These are phyloP conservation scores for Ochlodes sylvanus DNA, from an alignment of 2,888 invertebrate species.

Conservation along the genomic window DNA sequence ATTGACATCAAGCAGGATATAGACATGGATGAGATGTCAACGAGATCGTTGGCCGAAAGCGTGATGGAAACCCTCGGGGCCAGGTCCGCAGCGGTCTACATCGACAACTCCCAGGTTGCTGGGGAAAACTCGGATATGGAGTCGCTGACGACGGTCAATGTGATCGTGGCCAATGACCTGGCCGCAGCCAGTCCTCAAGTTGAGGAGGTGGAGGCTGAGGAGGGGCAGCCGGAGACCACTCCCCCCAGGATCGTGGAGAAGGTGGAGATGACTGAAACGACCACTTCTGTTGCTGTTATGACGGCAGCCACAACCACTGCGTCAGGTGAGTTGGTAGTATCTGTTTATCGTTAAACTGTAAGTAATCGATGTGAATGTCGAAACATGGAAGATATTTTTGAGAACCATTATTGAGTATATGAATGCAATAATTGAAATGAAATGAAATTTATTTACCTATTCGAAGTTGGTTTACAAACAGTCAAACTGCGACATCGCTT, in stretches of 20 bases:
- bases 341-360: no score
- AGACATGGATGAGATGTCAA: slow-evolving; percentile 78
- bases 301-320: slow-evolving; percentile 70
- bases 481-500: no score
- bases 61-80: slow-evolving; percentile 82
- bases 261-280: slow-evolving; percentile 59
- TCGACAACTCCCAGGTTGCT: slow-evolving; percentile 70
- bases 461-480: no score
- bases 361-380: no score
- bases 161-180: slow-evolving; percentile 76
- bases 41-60: slow-evolving; percentile 78
- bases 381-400: no score
- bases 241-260: slow-evolving; percentile 74
- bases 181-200: slow-evolving; percentile 62
- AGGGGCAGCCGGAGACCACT: slow-evolving; percentile 51
- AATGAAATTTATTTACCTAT: no score
- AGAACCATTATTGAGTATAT: no score
- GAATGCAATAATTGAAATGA: no score
- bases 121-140: slow-evolving; percentile 72
- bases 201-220: slow-evolving; percentile 57
- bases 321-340: slow-evolving; percentile 66
- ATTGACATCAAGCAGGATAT: slow-evolving; percentile 82
- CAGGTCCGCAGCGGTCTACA: slow-evolving; percentile 76
- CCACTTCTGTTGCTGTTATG: slow-evolving; percentile 44
- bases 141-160: slow-evolving; percentile 78